Conservation (phyloP, 2,113 vertebrate genomes). For the Maccullochella peelii region DNA sequence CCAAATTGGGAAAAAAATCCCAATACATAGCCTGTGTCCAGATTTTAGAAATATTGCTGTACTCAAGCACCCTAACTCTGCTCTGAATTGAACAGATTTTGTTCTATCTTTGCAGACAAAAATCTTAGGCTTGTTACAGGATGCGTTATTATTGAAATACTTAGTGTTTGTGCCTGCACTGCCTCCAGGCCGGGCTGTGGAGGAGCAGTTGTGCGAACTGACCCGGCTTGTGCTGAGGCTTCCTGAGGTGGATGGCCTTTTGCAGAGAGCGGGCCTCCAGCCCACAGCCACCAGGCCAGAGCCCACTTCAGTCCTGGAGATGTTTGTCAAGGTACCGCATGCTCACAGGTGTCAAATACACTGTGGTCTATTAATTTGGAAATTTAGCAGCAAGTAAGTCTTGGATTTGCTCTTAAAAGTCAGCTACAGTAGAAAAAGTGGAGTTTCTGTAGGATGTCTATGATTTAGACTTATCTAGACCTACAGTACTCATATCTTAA, state of each 20-base stretch:
- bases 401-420: not conserved
- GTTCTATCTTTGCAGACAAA: not conserved
- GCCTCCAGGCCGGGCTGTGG: constrained; percentile 84
- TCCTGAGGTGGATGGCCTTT: constrained; percentile 89
- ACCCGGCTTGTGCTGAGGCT: constrained; percentile 92
- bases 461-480: not conserved
- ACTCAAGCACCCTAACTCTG: not conserved
- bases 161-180: not conserved
- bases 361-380: not conserved
- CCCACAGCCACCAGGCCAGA: constrained; percentile 80
- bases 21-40: not conserved
- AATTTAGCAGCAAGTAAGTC: not conserved
- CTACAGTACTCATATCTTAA: too few relatives aligned
- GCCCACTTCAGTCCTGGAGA: constrained; percentile 85
- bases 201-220: constrained; percentile 91
- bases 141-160: not conserved
- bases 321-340: constrained; percentile 90
- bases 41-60: not conserved
- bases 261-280: constrained; percentile 85
- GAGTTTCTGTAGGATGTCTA: not conserved
- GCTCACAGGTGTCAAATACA: not conserved
- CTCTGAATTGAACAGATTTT: not conserved
- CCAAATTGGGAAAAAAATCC: not conserved
- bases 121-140: not conserved
- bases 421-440: not conserved